phyloP scores from a whole-genome alignment of 2,113 vertebrate species.

The Indicator maculatus region DNA sequence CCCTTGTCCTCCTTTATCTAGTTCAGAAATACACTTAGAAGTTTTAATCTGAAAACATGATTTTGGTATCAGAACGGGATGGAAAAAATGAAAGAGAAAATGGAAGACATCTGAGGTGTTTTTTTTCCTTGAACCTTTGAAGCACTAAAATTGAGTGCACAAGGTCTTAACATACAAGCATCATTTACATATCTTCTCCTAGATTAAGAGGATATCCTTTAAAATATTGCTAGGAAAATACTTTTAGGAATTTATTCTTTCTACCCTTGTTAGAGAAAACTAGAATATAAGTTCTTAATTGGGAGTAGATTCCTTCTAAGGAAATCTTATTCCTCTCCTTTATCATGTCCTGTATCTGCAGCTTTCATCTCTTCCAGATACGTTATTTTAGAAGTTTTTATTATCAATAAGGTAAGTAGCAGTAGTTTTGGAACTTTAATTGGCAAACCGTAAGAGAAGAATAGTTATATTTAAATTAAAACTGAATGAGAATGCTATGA shows the following conservation, averaged over 20 bases:
- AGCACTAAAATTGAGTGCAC: conserved; percentile 17
- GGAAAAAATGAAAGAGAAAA: conserved; percentile 13
- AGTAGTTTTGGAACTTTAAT: neutral
- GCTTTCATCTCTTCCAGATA: neutral
- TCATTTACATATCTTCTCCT: conserved; percentile 32
- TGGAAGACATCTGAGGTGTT: neutral
- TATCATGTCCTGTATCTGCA: neutral
- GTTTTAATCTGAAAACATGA: conserved; percentile 37
- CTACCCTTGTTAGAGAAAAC: neutral
- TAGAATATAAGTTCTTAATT: neutral
- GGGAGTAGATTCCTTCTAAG: neutral
- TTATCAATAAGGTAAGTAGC: neutral
- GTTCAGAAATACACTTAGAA: conserved; percentile 33
- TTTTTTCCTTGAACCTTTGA: conserved; percentile 4
- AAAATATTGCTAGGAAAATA: neutral
- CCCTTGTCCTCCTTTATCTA: conserved; percentile 64
- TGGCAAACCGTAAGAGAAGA: neutral
- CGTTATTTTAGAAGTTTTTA: neutral
- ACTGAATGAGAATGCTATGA: neutral
- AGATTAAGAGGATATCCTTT: neutral
- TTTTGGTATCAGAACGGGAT: conserved; percentile 5
- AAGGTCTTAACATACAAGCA: neutral
- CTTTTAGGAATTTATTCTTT: neutral
- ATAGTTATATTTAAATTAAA: neutral
- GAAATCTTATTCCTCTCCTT: neutral